phyloP scores from a whole-genome alignment of 2,113 vertebrate species.

The Regulus satrapa region DNA sequence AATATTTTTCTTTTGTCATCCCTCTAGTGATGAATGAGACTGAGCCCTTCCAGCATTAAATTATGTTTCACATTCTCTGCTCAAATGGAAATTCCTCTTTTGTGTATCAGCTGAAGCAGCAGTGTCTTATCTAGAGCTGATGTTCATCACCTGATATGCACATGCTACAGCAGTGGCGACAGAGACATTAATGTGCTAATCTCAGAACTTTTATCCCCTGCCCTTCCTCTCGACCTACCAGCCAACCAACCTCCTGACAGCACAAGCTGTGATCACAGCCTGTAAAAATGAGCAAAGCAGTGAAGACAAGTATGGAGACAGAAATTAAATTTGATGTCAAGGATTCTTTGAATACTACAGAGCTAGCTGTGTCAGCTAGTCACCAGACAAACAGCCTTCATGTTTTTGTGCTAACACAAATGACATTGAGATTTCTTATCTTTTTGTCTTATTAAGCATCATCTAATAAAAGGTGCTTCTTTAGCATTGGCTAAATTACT shows the following conservation, averaged over 20 bases:
- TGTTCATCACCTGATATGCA: not conserved
- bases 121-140: not conserved
- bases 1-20: not conserved
- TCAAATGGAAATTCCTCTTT: not conserved
- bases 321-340: not conserved
- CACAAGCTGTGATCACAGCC: not conserved
- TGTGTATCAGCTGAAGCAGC: not conserved
- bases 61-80: not conserved
- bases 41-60: not conserved
- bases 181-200: not conserved
- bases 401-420: not conserved
- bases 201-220: not conserved
- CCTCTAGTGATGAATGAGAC: not conserved
- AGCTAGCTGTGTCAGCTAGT: not conserved
- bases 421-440: not conserved
- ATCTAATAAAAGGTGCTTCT: not conserved
- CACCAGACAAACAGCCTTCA: not conserved
- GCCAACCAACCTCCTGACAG: not conserved
- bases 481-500: not conserved
- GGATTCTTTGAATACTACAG: not conserved
- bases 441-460: not conserved
- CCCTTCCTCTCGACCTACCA: not conserved
- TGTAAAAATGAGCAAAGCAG: not conserved
- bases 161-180: accelerated
- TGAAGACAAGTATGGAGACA: not conserved